Evolutionary conservation across 2,888 invertebrate species (phyloP).

Genomic region (Nowickia ferox): DNA sequence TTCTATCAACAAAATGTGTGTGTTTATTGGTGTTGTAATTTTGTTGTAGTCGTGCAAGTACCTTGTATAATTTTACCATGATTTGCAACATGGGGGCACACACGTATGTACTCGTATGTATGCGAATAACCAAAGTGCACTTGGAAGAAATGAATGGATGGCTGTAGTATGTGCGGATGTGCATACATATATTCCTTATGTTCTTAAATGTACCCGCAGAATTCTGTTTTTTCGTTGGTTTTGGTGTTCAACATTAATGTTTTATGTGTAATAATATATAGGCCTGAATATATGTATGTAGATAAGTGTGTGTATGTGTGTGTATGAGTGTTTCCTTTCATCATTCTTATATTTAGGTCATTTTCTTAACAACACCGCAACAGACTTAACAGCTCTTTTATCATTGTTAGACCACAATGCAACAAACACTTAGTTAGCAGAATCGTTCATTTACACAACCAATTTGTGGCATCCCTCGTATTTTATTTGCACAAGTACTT

Average conservation of each 20-base stretch:
- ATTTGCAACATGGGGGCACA: conserved; percentile 39
- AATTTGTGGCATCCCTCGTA: conserved; percentile 48
- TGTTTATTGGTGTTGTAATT: no score
- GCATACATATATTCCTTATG: conserved; percentile 20
- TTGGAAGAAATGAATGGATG: conserved; percentile 19
- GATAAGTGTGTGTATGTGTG: neutral
- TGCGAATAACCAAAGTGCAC: conserved; percentile 22
- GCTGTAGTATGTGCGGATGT: neutral
- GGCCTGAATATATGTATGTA: neutral
- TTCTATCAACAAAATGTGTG: no score
- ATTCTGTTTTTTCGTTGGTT: neutral
- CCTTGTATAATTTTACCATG: no score
- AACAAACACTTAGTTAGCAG: neutral
- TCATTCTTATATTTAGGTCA: conserved; percentile 57
- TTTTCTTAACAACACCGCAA: conserved; percentile 36
- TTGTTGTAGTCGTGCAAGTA: no score
- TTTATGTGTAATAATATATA: neutral
- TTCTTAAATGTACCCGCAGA: conserved; percentile 51
- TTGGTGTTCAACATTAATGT: neutral
- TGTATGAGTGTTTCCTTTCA: conserved; percentile 40
- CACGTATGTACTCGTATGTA: neutral
- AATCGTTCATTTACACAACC: conserved; percentile 11
- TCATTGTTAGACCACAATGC: conserved; percentile 29
- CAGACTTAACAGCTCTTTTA: conserved; percentile 12
- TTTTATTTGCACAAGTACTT: neutral